Evolutionary conservation across 2,113 vertebrate genomes (phyloP).

Genomic region (Silurus glanis): DNA sequence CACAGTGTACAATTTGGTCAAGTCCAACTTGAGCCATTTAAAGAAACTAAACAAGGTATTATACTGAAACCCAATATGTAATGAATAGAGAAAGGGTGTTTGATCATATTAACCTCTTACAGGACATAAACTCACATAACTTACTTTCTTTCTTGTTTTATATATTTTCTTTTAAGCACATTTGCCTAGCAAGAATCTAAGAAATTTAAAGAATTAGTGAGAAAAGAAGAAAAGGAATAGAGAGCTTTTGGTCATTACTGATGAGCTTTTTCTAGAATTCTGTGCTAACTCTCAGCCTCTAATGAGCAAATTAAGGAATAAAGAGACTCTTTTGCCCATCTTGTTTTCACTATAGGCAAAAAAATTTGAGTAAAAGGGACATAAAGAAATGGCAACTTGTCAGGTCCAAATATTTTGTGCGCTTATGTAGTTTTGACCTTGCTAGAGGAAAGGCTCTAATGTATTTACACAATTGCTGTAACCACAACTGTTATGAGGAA

Average conservation of each 20-base stretch:
- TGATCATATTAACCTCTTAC: conserved; percentile 67
- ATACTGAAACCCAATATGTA: conserved; percentile 66
- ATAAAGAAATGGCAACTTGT: conserved; percentile 73
- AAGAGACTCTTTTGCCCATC: conserved; percentile 82
- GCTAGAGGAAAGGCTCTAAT: conserved; percentile 55
- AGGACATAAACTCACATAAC: conserved; percentile 56
- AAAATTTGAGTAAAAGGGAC: conserved; percentile 57
- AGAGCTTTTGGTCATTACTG: conserved; percentile 88
- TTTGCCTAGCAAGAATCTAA: conserved; percentile 23
- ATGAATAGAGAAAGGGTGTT: conserved; percentile 58
- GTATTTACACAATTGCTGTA: not conserved
- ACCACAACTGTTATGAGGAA: not conserved
- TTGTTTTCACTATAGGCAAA: conserved; percentile 77
- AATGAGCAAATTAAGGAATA: conserved; percentile 93
- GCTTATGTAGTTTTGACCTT: conserved; percentile 77
- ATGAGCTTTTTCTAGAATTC: conserved; percentile 77
- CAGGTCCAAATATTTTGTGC: conserved; percentile 83
- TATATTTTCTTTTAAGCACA: conserved; percentile 42
- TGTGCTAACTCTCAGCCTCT: conserved; percentile 82
- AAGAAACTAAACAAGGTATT: conserved; percentile 73
- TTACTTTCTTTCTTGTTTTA: conserved; percentile 49
- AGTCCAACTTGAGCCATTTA: conserved; percentile 64
- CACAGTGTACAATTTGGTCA: conserved; percentile 56
- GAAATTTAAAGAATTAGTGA: conserved; percentile 17
- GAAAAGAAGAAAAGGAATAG: conserved; percentile 50